Conservation (phyloP, 1,140 invertebrate species). For the Ostrea edulis region DNA sequence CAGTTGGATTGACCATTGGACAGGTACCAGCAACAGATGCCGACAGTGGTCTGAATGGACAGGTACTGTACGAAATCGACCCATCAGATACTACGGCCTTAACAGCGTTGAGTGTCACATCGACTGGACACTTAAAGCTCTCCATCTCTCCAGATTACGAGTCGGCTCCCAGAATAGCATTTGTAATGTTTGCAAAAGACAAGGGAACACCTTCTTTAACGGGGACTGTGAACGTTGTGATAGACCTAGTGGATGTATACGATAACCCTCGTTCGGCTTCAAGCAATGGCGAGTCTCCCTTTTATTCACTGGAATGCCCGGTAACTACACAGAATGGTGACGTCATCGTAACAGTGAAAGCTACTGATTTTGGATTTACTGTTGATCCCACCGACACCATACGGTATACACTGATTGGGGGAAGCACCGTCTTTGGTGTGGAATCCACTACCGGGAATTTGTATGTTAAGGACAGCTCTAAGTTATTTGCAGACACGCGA, state of each 20-base stretch:
- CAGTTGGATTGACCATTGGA: constrained; percentile 89
- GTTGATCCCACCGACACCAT: constrained; percentile 47
- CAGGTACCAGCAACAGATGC: constrained; percentile 84
- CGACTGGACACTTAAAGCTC: constrained; percentile 3
- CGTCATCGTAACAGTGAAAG: constrained; percentile 44
- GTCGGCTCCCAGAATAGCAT: constrained; percentile 40
- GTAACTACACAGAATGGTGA: constrained; percentile 46
- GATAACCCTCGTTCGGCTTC: constrained; percentile 27
- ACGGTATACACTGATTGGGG: constrained; percentile 40
- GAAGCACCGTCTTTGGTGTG: constrained; percentile 46
- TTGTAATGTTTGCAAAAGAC: constrained; percentile 48
- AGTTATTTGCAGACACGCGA: constrained; percentile 42
- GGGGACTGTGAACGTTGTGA: constrained; percentile 40
- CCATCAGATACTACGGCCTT: constrained; percentile 35
- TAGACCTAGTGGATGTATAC: constrained; percentile 48
- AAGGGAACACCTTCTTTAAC: constrained; percentile 43
- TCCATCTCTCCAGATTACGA: constrained; percentile 52
- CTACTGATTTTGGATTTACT: constrained; percentile 50
- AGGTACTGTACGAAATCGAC: constrained; percentile 55
- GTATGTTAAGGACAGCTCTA: constrained; percentile 36
- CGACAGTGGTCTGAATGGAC: constrained; percentile 71
- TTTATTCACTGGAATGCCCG: constrained; percentile 56
- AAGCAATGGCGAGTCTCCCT: constrained; percentile 32
- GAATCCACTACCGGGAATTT: constrained; percentile 47
- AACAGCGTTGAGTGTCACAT: constrained; percentile 29